phyloP scores from a whole-genome alignment of 2,888 invertebrate genomes.

The Hydrotaea cyrtoneurina region DNA sequence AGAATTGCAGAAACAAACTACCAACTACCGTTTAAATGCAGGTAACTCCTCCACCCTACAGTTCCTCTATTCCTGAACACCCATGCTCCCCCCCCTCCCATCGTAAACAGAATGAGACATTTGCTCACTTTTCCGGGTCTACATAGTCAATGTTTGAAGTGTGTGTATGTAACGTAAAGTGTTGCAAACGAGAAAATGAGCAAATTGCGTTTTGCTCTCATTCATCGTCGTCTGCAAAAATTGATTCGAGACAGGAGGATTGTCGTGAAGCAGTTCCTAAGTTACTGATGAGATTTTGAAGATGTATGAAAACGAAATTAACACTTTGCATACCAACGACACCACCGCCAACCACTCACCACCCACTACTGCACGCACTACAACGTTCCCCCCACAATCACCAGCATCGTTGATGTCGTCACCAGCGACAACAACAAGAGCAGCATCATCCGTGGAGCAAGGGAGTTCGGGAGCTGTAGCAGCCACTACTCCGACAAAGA shows the following conservation, averaged over 20 bases:
- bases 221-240: constrained; percentile 3
- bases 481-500: constrained; percentile 29
- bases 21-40: too few species aligned
- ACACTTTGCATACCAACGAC: constrained; percentile 51
- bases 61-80: background rate
- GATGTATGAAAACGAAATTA: constrained; percentile 63
- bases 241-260: constrained; percentile 4
- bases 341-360: constrained; percentile 35
- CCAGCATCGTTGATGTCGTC: background rate
- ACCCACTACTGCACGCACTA: background rate
- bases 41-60: too few species aligned
- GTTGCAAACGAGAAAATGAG: constrained; percentile 10
- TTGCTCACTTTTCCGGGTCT: background rate
- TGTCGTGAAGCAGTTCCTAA: constrained; percentile 31
- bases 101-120: too few species aligned
- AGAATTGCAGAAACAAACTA: too few species aligned
- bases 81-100: background rate
- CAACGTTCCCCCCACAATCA: constrained; percentile 1
- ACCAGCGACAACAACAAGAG: constrained; percentile 11
- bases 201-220: constrained; percentile 13
- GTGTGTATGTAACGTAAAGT: background rate
- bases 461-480: background rate
- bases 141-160: background rate
- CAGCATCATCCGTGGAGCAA: background rate
- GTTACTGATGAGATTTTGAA: constrained; percentile 61